Percentiles rank a stretch among this genome's conserved stretches.
Evolutionary conservation across 2,113 vertebrate genomes (phyloP).

Genomic region (Odontophorus gujanensis): DNA sequence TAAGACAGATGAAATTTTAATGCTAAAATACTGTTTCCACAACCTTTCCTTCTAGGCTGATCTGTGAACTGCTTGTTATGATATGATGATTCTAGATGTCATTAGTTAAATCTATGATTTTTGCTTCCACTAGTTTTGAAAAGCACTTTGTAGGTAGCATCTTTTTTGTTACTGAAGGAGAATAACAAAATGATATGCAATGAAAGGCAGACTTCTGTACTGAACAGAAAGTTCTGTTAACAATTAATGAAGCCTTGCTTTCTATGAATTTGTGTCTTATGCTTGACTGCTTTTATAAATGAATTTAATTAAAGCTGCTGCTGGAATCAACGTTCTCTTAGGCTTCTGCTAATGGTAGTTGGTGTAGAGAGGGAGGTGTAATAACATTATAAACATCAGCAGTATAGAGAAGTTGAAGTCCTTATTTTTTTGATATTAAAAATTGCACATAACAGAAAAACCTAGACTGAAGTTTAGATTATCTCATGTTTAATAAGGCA

Average conservation of each 20-base stretch:
- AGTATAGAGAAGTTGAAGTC: background rate
- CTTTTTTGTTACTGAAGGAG: background rate
- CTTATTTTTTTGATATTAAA: background rate
- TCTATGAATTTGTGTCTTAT: background rate
- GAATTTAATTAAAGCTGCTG: background rate
- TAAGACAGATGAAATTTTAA: background rate
- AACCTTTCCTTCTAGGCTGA: background rate
- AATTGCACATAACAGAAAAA: background rate
- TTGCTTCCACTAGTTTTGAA: background rate
- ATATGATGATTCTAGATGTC: background rate
- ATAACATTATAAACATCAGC: background rate
- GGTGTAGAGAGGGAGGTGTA: accelerated
- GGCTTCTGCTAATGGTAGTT: background rate
- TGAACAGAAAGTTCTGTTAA: background rate
- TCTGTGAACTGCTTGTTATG: background rate
- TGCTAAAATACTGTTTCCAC: background rate
- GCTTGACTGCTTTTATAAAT: background rate
- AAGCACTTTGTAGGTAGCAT: background rate
- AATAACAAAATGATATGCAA: background rate
- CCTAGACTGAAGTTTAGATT: background rate
- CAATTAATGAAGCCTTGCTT: background rate
- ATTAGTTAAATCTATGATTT: background rate
- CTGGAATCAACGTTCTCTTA: background rate
- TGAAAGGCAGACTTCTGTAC: background rate
- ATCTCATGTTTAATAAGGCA: background rate